These are phyloP conservation scores for Strix occidentalis DNA, from an alignment of 2,797 vertebrate genomes.

Conservation along the genomic window DNA sequence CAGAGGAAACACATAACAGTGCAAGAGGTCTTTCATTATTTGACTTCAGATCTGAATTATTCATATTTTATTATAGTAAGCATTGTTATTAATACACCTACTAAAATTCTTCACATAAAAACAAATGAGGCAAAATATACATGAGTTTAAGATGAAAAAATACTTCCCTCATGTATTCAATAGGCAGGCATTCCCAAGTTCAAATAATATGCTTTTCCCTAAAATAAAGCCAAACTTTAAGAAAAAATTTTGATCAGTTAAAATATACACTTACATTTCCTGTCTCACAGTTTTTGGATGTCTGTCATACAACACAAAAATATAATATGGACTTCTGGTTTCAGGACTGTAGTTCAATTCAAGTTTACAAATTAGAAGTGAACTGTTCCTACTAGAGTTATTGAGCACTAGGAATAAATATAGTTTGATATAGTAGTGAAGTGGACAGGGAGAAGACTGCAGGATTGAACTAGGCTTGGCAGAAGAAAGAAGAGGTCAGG, in stretches of 20 bases:
- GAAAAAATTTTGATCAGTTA: neutral
- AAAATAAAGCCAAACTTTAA: neutral
- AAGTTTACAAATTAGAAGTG: neutral
- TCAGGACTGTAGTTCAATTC: neutral
- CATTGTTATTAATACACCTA: neutral
- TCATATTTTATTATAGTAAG: neutral
- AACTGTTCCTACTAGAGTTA: neutral
- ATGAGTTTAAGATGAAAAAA: neutral
- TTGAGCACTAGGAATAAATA: neutral
- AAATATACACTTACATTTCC: neutral
- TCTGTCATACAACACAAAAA: neutral
- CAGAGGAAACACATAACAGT: neutral
- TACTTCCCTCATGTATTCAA: neutral
- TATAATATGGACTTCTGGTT: neutral
- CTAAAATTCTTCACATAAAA: neutral
- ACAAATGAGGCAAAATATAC: neutral
- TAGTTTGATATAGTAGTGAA: neutral
- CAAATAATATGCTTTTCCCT: neutral
- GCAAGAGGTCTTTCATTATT: neutral
- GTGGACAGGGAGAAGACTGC: neutral
- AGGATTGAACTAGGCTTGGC: neutral
- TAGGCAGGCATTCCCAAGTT: neutral
- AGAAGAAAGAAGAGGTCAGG: neutral
- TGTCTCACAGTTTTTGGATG: neutral
- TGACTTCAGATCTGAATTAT: neutral